phyloP scores from a whole-genome alignment of 1,140 invertebrate species.

The Lepidurus arcticus region DNA sequence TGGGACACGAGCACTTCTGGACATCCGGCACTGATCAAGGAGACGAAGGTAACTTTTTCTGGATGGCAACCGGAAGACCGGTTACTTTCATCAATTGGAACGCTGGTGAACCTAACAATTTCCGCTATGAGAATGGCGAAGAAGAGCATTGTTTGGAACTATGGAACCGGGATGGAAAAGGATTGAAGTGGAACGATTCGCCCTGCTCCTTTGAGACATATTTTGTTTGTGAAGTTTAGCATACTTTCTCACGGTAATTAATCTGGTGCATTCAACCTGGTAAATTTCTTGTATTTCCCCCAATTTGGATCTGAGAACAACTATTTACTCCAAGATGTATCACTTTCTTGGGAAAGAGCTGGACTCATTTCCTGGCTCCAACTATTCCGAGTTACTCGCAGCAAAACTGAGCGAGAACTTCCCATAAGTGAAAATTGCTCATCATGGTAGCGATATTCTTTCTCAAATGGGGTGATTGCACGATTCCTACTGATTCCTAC shows the following conservation, averaged over 20 bases:
- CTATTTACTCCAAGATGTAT: slow-evolving; percentile 2
- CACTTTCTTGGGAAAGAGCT: slow-evolving; percentile 6
- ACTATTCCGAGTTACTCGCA: slow-evolving; percentile 1
- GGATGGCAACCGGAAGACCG: slow-evolving; percentile 82
- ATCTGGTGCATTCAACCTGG: neutral
- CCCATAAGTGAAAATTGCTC: neutral
- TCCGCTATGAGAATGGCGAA: slow-evolving; percentile 85
- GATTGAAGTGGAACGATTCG: slow-evolving; percentile 86
- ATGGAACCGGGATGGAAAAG: slow-evolving; percentile 86
- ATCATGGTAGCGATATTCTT: neutral
- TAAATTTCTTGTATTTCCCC: neutral
- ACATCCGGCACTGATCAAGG: slow-evolving; percentile 83
- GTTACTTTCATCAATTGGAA: slow-evolving; percentile 89
- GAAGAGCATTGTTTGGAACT: slow-evolving; percentile 84
- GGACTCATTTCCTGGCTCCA: slow-evolving; percentile 9
- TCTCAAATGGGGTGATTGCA: neutral
- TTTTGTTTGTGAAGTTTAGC: slow-evolving; percentile 76
- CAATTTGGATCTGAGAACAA: neutral
- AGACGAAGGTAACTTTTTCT: slow-evolving; percentile 82
- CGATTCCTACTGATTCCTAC: slow-evolving; percentile 1
- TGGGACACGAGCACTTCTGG: slow-evolving; percentile 87
- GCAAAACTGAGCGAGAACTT: neutral
- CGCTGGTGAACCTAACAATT: slow-evolving; percentile 83
- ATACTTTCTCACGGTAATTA: neutral
- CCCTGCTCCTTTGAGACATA: slow-evolving; percentile 86